Evolutionary conservation across 2,888 invertebrate genomes (phyloP).

Genomic region (Minunthozetes semirufus): DNA sequence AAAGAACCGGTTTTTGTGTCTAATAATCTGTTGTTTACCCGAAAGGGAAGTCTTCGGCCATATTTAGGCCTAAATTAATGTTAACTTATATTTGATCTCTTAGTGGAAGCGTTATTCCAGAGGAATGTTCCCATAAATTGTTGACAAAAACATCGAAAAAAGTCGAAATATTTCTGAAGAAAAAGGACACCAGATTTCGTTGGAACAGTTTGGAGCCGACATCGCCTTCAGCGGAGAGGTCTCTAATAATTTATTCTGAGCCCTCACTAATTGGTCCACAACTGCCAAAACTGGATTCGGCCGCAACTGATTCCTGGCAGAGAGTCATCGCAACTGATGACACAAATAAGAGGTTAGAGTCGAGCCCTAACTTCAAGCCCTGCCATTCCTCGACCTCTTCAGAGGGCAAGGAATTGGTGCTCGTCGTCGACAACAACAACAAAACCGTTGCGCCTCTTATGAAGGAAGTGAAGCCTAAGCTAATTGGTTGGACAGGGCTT

Average conservation of each 20-base stretch:
- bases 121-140: constrained; percentile 44
- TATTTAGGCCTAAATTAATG: not conserved
- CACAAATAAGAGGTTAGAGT: not conserved
- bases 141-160: constrained; percentile 38
- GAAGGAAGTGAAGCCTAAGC: not conserved
- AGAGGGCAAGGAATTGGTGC: not conserved
- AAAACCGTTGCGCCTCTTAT: not conserved
- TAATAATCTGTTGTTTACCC: too few relatives aligned
- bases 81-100: not conserved
- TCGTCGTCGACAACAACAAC: not conserved
- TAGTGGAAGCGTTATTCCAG: constrained; percentile 45
- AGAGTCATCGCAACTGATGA: not conserved
- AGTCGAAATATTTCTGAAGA: constrained; percentile 46
- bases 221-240: constrained; percentile 31
- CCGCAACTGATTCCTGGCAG: not conserved
- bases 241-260: not conserved
- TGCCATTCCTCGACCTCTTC: constrained; percentile 44
- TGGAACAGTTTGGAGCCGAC: constrained; percentile 47
- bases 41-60: too few relatives aligned
- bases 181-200: constrained; percentile 42
- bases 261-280: not conserved
- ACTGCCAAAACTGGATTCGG: not conserved
- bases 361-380: not conserved
- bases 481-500: constrained; percentile 50
- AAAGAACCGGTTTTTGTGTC: too few relatives aligned